These are phyloP conservation scores for Drepana falcataria DNA, from an alignment of 2,888 invertebrate species.

Conservation along the genomic window DNA sequence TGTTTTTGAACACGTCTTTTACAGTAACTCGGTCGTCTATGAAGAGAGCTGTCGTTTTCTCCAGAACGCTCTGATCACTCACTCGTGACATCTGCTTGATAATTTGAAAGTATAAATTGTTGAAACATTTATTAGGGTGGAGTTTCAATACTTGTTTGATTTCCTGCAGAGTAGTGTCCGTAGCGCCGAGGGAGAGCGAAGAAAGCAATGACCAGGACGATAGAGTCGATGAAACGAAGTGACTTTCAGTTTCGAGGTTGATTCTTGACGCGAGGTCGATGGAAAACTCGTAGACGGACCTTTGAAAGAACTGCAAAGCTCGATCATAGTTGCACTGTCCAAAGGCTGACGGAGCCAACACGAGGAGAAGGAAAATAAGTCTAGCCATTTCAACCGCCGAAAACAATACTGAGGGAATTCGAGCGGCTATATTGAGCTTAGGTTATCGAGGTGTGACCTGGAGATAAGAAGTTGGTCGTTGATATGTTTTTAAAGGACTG, in stretches of 20 bases:
- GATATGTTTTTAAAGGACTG: not conserved
- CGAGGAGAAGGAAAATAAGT: slow-evolving; percentile 27
- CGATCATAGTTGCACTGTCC: slow-evolving; percentile 34
- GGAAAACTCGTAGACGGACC: slow-evolving; percentile 46
- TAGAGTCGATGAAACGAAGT: slow-evolving; percentile 53
- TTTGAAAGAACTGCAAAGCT: slow-evolving; percentile 27
- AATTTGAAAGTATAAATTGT: slow-evolving; percentile 44
- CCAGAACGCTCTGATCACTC: slow-evolving; percentile 31
- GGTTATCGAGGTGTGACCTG: not conserved
- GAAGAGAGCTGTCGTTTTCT: slow-evolving; percentile 47
- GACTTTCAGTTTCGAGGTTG: slow-evolving; percentile 50
- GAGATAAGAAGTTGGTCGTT: not conserved
- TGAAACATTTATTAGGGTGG: slow-evolving; percentile 50
- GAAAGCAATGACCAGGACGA: slow-evolving; percentile 59
- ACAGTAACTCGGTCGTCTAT: slow-evolving; percentile 37
- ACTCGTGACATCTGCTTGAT: slow-evolving; percentile 25
- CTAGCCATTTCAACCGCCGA: slow-evolving; percentile 30
- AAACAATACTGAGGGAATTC: not conserved
- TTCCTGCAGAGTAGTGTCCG: slow-evolving; percentile 41
- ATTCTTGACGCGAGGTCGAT: slow-evolving; percentile 34
- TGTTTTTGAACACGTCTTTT: slow-evolving; percentile 29
- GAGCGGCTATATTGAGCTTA: not conserved
- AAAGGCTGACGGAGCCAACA: slow-evolving; percentile 19
- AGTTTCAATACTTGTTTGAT: slow-evolving; percentile 39
- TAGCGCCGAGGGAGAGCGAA: slow-evolving; percentile 47